Conservation (phyloP, 2,113 vertebrate species). For the Geococcyx californianus region DNA sequence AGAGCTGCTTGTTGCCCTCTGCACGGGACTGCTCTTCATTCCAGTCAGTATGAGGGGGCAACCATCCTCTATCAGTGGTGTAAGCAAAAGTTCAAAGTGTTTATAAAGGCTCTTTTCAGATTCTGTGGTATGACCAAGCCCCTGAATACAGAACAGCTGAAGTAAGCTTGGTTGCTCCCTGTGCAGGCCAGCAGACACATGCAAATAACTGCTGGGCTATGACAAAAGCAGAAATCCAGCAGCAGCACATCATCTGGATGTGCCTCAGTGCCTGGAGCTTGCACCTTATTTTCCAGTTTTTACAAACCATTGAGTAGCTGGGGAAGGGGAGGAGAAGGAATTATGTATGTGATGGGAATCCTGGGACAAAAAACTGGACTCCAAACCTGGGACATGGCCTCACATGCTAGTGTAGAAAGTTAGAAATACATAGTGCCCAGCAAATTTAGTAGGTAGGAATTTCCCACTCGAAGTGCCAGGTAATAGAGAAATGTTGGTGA, state of each 20-base stretch:
- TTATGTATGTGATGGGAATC: neutral
- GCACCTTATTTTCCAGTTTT: neutral
- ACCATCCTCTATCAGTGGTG: neutral
- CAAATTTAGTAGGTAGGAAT: neutral
- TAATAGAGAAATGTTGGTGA: neutral
- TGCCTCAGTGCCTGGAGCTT: neutral
- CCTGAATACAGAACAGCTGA: neutral
- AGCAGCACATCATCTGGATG: neutral
- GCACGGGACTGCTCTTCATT: neutral
- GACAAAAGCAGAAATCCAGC: neutral
- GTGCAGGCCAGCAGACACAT: neutral
- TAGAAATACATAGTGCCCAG: neutral
- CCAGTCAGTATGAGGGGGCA: rapidly evolving
- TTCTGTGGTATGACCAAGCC: neutral
- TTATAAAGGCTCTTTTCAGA: neutral
- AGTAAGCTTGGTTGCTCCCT: neutral
- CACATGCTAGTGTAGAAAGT: neutral
- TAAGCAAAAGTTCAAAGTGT: neutral
- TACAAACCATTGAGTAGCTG: neutral
- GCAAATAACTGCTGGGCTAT: neutral
- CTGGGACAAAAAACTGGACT: rapidly evolving
- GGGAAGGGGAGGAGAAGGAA: neutral
- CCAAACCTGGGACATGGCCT: neutral
- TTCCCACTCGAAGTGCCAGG: neutral
- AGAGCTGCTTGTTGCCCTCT: neutral